Percentiles rank a stretch among this genome's conserved stretches.
Conservation (phyloP, 2,113 vertebrate genomes). For the Ptilorrhoa leucosticta region DNA sequence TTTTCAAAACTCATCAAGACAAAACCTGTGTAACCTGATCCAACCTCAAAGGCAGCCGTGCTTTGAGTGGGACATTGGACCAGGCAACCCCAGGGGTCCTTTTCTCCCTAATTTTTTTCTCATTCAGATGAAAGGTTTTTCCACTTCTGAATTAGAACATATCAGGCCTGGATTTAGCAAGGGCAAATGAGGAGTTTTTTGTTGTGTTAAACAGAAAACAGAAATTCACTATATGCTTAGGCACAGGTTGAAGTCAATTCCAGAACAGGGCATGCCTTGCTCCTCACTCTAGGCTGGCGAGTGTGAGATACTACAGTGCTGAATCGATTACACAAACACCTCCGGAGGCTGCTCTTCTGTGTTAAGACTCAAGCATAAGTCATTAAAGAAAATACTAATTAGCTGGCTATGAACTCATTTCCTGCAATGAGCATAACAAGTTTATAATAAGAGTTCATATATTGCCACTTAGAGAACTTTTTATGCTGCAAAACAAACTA, state of each 20-base stretch:
- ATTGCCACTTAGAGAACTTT: neutral
- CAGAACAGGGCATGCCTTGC: neutral
- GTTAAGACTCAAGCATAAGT: neutral
- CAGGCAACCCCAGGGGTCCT: neutral
- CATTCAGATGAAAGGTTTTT: neutral
- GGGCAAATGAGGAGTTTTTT: neutral
- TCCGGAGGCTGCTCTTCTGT: neutral
- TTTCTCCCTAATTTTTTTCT: neutral
- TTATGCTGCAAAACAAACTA: neutral
- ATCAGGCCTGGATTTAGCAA: neutral
- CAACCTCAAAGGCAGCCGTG: neutral
- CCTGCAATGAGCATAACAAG: neutral
- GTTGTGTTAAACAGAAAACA: neutral
- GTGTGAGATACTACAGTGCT: neutral
- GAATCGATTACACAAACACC: neutral
- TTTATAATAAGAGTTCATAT: neutral
- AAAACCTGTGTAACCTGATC: neutral
- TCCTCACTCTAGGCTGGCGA: neutral
- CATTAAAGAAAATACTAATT: slow-evolving; percentile 26
- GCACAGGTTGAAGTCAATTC: neutral
- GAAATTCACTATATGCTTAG: neutral
- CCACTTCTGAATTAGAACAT: neutral
- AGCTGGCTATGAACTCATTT: slow-evolving; percentile 19
- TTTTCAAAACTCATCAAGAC: neutral
- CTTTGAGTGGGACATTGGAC: accelerated